Percentiles rank a stretch among this genome's conserved stretches.
These are phyloP conservation scores for Parazoanthus atlanticus DNA, from an alignment of 92 coral and sea anemone species.

Conservation along the genomic window DNA sequence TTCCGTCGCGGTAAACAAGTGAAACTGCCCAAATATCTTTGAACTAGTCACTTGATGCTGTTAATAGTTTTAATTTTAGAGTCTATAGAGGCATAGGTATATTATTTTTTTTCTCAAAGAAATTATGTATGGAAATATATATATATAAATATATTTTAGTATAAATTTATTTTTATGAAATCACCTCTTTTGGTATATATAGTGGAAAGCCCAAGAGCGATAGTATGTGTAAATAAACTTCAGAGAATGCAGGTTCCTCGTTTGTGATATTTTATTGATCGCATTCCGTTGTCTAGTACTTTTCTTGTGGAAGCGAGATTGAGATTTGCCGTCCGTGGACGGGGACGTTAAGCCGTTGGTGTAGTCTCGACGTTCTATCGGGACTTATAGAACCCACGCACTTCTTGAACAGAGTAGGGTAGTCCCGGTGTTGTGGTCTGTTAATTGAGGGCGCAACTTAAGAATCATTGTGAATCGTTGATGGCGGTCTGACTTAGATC, in stretches of 20 bases:
- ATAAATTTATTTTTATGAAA: slow-evolving; percentile 32
- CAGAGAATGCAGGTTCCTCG: slow-evolving; percentile 6
- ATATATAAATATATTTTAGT: slow-evolving; percentile 44
- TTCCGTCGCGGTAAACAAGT: neutral
- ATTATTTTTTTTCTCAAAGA: slow-evolving; percentile 27
- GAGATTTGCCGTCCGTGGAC: too few relatives aligned
- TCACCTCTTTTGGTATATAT: slow-evolving; percentile 3
- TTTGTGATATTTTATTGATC: neutral
- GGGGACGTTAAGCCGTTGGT: too few relatives aligned
- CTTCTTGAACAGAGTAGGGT: too few relatives aligned
- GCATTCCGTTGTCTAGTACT: neutral
- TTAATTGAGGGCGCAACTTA: too few relatives aligned
- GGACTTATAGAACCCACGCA: too few relatives aligned
- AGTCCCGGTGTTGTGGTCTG: too few relatives aligned
- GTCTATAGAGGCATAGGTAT: slow-evolving; percentile 12
- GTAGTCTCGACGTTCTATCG: too few relatives aligned
- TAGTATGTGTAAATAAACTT: slow-evolving; percentile 36
- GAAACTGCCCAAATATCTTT: neutral
- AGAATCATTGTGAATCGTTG: too few relatives aligned
- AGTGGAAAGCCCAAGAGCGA: slow-evolving; percentile 24
- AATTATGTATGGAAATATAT: slow-evolving; percentile 28
- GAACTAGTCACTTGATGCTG: neutral
- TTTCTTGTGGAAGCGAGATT: neutral
- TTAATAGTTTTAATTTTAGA: neutral
- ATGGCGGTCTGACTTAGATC: too few relatives aligned